phyloP scores from a whole-genome alignment of 2,113 vertebrate genomes.

The Typhlomys cinereus region DNA sequence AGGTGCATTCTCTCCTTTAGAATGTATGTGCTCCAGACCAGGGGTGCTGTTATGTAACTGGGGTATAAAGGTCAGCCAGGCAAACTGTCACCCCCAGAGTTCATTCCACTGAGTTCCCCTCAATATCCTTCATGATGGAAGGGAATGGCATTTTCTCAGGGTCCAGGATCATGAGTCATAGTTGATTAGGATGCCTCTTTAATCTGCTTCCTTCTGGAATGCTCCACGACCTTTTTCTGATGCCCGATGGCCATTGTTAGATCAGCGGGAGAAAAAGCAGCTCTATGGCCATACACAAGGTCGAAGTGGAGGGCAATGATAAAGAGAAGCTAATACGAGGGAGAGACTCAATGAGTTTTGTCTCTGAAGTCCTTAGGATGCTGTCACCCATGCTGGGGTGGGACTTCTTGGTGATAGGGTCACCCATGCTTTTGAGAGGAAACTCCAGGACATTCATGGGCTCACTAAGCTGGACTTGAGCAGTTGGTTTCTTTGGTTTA shows the following conservation, averaged over 20 bases:
- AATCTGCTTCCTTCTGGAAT: neutral
- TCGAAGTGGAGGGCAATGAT: too few species aligned
- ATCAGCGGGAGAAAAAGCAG: too few species aligned
- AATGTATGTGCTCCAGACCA: too few species aligned
- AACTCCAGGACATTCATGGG: too few species aligned
- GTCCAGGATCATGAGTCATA: neutral
- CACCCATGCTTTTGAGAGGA: neutral
- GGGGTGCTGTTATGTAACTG: neutral
- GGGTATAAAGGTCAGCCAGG: neutral
- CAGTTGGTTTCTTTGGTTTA: neutral
- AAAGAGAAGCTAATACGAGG: too few species aligned
- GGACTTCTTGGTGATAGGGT: neutral
- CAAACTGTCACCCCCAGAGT: neutral
- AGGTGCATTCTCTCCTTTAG: neutral
- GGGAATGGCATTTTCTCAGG: too few species aligned
- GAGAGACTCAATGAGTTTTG: too few species aligned
- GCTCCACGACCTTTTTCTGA: neutral
- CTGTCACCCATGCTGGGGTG: neutral
- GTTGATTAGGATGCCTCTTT: neutral
- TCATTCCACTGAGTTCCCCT: too few species aligned
- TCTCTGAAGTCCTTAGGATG: neutral
- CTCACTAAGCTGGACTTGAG: neutral
- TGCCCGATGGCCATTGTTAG: accelerated
- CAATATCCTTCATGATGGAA: too few species aligned
- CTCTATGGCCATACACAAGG: too few species aligned